phyloP scores from a whole-genome alignment of 2,888 invertebrate genomes.

The Aethes cnicana region DNA sequence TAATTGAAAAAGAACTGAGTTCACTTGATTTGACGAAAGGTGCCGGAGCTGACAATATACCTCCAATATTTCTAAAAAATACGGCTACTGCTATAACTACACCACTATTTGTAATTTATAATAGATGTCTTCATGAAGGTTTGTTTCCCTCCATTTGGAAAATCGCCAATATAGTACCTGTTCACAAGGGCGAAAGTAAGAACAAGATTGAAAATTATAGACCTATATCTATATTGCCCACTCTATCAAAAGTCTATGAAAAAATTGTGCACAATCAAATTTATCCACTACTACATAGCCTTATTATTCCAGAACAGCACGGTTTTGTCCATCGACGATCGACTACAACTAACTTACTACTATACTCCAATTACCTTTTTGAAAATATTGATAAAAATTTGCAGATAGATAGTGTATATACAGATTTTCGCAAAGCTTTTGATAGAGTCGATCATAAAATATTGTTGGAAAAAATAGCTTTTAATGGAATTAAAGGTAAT shows the following conservation, averaged over 20 bases:
- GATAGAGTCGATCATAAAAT: no score
- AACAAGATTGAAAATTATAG: neutral
- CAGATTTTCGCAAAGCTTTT: neutral
- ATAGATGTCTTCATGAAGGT: slow-evolving; percentile 1
- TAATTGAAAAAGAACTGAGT: neutral
- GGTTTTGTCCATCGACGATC: neutral
- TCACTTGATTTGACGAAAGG: neutral
- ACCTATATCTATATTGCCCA: no score
- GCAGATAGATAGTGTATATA: neutral
- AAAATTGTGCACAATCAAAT: neutral
- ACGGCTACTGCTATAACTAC: neutral
- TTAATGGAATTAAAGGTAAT: slow-evolving; percentile 30
- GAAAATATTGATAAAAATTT: neutral
- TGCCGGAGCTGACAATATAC: neutral
- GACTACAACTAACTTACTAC: neutral
- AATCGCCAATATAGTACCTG: slow-evolving; percentile 2
- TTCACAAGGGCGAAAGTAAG: neutral
- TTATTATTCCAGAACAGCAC: neutral
- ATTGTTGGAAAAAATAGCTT: slow-evolving; percentile 13
- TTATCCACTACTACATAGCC: neutral
- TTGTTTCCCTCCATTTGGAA: slow-evolving; percentile 10
- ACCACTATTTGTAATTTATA: neutral
- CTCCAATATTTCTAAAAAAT: neutral
- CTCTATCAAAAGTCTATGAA: neutral
- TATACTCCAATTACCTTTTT: neutral